A percentile compares a stretch with the other conserved stretches of the same genome.
Evolutionary conservation across 2,888 invertebrate species (phyloP).

Genomic region (Nymphalis polychloros): DNA sequence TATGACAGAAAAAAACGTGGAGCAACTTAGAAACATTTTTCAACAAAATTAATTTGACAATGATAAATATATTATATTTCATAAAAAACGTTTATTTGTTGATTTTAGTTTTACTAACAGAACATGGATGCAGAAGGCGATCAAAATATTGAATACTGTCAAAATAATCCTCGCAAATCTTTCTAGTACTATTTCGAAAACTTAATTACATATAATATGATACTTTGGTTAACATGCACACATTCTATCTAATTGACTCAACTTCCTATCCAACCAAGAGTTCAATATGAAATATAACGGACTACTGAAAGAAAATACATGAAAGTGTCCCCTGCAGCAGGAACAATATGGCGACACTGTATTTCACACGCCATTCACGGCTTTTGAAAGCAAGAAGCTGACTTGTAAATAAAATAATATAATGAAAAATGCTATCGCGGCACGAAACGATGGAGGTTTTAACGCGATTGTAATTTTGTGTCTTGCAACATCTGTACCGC

Average conservation of each 20-base stretch:
- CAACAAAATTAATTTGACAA: not conserved
- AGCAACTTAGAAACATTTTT: not conserved
- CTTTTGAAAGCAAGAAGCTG: slow-evolving; percentile 55
- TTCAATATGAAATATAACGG: not conserved
- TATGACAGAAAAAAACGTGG: not conserved
- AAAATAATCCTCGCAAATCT: too few species aligned
- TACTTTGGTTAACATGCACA: too few species aligned
- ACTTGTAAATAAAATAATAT: slow-evolving; percentile 61
- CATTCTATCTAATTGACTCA: not conserved
- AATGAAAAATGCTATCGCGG: slow-evolving; percentile 35
- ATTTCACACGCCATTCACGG: slow-evolving; percentile 51
- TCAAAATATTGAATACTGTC: too few species aligned
- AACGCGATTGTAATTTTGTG: slow-evolving; percentile 36
- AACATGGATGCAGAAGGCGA: too few species aligned
- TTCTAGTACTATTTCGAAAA: too few species aligned
- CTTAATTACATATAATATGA: too few species aligned
- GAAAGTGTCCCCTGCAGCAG: not conserved
- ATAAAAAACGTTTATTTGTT: too few species aligned
- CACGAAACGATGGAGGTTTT: slow-evolving; percentile 33
- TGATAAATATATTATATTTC: too few species aligned
- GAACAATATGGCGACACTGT: slow-evolving; percentile 41
- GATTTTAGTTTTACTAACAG: too few species aligned
- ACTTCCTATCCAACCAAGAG: not conserved
- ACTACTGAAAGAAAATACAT: slow-evolving; percentile 2
- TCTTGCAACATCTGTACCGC: slow-evolving; percentile 27